Conservation (phyloP, 2,797 vertebrate genomes). For the Adrianichthys oophorus region DNA sequence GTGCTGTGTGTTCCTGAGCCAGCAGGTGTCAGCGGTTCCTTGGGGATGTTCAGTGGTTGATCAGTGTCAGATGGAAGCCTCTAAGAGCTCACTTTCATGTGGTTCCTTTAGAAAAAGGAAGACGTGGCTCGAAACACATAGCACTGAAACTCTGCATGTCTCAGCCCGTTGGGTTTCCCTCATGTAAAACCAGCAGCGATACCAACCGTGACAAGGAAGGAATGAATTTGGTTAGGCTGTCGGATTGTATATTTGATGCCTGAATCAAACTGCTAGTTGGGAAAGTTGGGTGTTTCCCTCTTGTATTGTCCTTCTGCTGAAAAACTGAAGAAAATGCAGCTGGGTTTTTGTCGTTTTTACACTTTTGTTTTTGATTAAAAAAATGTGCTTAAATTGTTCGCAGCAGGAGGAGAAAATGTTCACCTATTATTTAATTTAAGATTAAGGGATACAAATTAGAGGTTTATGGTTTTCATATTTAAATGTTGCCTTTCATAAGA, state of each 20-base stretch:
- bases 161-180: slow-evolving; percentile 35
- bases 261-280: too few species aligned
- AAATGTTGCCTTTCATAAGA: too few species aligned
- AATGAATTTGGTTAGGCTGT: background rate
- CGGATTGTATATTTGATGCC: background rate
- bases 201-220: slow-evolving; percentile 14
- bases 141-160: slow-evolving; percentile 13
- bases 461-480: too few species aligned
- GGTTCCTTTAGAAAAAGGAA: slow-evolving; percentile 41
- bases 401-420: too few species aligned
- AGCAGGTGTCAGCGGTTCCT: slow-evolving; percentile 27
- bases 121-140: slow-evolving; percentile 18
- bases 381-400: too few species aligned
- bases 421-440: too few species aligned
- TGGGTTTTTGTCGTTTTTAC: too few species aligned
- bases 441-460: too few species aligned
- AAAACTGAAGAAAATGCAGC: too few species aligned
- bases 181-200: slow-evolving; percentile 24
- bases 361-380: too few species aligned
- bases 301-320: too few species aligned
- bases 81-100: background rate
- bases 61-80: slow-evolving; percentile 2
- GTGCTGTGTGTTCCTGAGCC: background rate
- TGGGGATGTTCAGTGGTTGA: background rate
- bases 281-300: background rate